Evolutionary conservation across 1,140 invertebrate species (phyloP), one percentile per base, ranked within the genome.

Genomic region (Thaumatotibia leucotreta): DNA sequence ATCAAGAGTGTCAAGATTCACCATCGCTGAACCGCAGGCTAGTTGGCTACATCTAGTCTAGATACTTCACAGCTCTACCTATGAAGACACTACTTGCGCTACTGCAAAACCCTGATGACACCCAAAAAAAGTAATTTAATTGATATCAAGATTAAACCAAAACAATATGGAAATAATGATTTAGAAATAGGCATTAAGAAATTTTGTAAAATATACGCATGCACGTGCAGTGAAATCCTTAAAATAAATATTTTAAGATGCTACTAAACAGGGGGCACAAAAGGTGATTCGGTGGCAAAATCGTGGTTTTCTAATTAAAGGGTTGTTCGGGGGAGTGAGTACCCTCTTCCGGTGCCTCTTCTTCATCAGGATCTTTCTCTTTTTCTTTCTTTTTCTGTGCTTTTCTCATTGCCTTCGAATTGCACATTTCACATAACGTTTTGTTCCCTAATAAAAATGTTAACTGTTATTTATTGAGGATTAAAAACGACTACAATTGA

Each of bases 381-480:
- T 92, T 92, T 73, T 92, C 91, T 74, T 92, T 92, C 91, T 94
- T 95, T 87, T 93, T 92, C 75, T 92, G 92, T 76, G 92, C 92
- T 92, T 94, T 95, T 87, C 93, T 93, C 82, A 92, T 93, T 68
- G 93, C 84, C 92, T 95, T 95, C 70, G 94, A 92, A 92, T 93
- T 94, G 93, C 95, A 96, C 84, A 95, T 92, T 91, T 96, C 95
- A 91, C 95, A 96, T 84, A 95, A 93, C 73, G 95, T 96, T 94
- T 95, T 96, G 93, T 96, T 96, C 95, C 95, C 95, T 96, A 88
- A 70, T 88, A 76, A 88, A 85, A n/a, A 27, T 45, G 10, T 24
- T 23, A 63, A 63, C 10, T 22, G 23, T 63, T 45, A 63, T 27
- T 23, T 35, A 17, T 33, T 39, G 24, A 35, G 27, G 14, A 24